These are phyloP conservation scores for Parapsyche elsis DNA, from an alignment of 1,140 invertebrate genomes.

Conservation along the genomic window DNA sequence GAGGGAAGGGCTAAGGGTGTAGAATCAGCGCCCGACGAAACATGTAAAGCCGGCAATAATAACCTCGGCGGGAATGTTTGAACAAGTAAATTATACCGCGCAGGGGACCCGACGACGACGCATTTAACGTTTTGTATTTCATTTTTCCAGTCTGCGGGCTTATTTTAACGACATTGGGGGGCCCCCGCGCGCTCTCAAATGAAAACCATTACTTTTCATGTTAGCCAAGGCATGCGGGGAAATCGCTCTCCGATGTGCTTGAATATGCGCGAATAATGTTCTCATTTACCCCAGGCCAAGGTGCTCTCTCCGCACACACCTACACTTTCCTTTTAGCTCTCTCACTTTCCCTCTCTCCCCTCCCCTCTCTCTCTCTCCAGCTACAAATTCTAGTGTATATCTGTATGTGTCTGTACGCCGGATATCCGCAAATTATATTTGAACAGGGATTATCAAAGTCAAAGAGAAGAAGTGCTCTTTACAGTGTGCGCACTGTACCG, in stretches of 20 bases:
- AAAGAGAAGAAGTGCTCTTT: too few species aligned
- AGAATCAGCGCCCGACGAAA: background rate
- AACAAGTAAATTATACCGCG: constrained; percentile 49
- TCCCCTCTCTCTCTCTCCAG: too few species aligned
- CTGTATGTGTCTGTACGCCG: too few species aligned
- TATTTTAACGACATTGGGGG: constrained; percentile 50
- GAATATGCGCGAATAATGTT: constrained; percentile 23
- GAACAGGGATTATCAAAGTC: too few species aligned
- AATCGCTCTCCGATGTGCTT: constrained; percentile 33
- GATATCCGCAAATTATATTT: too few species aligned
- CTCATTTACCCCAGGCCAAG: background rate
- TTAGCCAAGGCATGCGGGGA: constrained; percentile 39
- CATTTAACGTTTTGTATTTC: constrained; percentile 51
- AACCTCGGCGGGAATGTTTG: constrained; percentile 44
- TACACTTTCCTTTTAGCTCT: too few species aligned
- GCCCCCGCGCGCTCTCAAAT: constrained; percentile 35
- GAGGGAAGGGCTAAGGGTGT: background rate
- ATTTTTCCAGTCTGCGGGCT: constrained; percentile 51
- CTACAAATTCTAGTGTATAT: too few species aligned
- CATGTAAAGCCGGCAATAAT: constrained; percentile 36
- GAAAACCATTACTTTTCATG: constrained; percentile 49
- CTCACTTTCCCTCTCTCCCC: too few species aligned
- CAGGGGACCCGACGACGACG: background rate
- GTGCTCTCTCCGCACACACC: too few species aligned
- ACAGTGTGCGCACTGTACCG: too few species aligned